phyloP scores from a whole-genome alignment of 2,888 invertebrate species.

The Leistus spinibarbis region DNA sequence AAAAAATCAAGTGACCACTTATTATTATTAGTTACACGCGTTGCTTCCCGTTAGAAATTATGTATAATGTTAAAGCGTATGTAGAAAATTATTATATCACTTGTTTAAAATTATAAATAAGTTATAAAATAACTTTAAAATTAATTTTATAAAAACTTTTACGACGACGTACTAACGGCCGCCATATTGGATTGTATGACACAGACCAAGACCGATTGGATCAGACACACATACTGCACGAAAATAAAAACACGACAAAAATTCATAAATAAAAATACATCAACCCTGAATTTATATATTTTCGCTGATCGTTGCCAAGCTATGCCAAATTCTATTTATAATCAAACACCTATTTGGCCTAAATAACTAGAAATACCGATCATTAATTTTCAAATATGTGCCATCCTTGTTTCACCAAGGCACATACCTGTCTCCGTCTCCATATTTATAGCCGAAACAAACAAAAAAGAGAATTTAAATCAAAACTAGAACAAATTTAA shows the following conservation, averaged over 20 bases:
- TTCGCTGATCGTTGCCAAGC: not conserved
- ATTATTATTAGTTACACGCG: not conserved
- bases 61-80: slow-evolving; percentile 11
- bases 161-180: slow-evolving; percentile 55
- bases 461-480: no score
- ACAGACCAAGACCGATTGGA: slow-evolving; percentile 32
- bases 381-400: not conserved
- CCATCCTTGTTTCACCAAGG: not conserved
- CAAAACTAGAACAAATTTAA: no score
- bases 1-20: slow-evolving; percentile 15
- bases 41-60: slow-evolving; percentile 13
- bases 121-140: slow-evolving; percentile 43
- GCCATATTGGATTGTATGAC: slow-evolving; percentile 54
- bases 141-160: slow-evolving; percentile 46
- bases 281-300: not conserved
- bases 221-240: not conserved
- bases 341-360: not conserved
- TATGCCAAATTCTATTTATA: not conserved
- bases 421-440: no score
- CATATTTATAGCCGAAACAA: no score
- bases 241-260: slow-evolving; percentile 4
- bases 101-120: slow-evolving; percentile 32
- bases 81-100: slow-evolving; percentile 29
- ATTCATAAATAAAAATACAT: slow-evolving; percentile 4
- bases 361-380: not conserved